Conservation (phyloP, 1,140 invertebrate genomes). For the Trichoplusia ni region DNA sequence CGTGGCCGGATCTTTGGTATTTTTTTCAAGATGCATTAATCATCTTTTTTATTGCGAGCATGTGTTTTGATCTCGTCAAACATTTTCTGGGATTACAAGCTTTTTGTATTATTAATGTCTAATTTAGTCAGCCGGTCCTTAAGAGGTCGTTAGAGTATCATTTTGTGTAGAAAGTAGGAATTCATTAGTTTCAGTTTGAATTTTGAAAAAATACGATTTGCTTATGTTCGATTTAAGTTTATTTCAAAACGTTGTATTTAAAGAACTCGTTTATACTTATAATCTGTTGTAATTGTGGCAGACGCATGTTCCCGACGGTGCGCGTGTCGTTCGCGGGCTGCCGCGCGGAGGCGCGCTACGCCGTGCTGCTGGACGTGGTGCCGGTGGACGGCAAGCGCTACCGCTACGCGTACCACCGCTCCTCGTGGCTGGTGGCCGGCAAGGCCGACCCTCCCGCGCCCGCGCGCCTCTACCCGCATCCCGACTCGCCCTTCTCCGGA, state of each 20-base stretch:
- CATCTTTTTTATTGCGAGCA: slow-evolving; percentile 73
- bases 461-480: slow-evolving; percentile 96
- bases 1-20: slow-evolving; percentile 68
- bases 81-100: slow-evolving; percentile 68
- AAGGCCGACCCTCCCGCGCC: slow-evolving; percentile 99
- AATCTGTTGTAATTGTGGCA: slow-evolving; percentile 74
- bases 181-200: too few species aligned
- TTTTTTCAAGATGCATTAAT: slow-evolving; percentile 77
- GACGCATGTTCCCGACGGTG: slow-evolving; percentile 99
- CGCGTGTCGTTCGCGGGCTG: slow-evolving; percentile 95
- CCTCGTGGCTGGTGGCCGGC: slow-evolving; percentile 98
- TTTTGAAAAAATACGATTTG: too few species aligned
- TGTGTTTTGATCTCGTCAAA: slow-evolving; percentile 73
- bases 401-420: slow-evolving; percentile 98
- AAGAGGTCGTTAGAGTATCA: slow-evolving; percentile 70
- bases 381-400: slow-evolving; percentile 98
- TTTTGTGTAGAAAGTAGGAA: too few species aligned
- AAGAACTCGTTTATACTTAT: too few species aligned
- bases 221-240: too few species aligned
- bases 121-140: slow-evolving; percentile 64
- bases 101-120: slow-evolving; percentile 71
- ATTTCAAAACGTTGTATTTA: too few species aligned
- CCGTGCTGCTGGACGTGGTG: slow-evolving; percentile 97
- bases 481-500: slow-evolving; percentile 97
- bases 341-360: slow-evolving; percentile 88